These are phyloP conservation scores for Xiphorhynchus erythropygius DNA, from an alignment of 2,797 vertebrate genomes.

Conservation along the genomic window DNA sequence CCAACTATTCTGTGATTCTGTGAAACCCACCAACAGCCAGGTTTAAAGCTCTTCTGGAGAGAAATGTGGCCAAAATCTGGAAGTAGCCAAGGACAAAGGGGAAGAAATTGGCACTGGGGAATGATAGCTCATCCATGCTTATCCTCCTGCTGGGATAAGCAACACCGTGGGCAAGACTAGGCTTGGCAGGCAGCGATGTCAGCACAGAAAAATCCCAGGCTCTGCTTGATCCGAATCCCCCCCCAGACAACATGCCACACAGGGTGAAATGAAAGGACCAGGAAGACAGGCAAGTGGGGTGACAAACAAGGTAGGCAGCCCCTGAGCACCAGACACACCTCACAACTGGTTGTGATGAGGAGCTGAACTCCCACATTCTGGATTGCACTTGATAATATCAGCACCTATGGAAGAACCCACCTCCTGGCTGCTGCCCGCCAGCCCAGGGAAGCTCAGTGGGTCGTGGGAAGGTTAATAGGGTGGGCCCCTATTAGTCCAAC, in stretches of 20 bases:
- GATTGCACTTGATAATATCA: conserved; percentile 58
- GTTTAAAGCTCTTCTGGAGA: neutral
- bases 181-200: neutral
- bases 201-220: neutral
- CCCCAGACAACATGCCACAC: neutral
- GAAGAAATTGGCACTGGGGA: neutral
- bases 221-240: neutral
- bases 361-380: conserved; percentile 30
- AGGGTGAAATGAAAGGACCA: neutral
- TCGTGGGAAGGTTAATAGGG: neutral
- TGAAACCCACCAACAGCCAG: neutral
- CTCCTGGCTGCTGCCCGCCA: conserved; percentile 19
- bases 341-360: neutral
- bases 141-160: neutral
- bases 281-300: neutral
- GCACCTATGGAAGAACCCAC: conserved; percentile 49
- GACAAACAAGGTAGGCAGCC: neutral
- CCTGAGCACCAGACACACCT: conserved; percentile 36
- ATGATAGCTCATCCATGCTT: neutral
- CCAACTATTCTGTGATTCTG: neutral
- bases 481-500: neutral
- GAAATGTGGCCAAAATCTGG: neutral
- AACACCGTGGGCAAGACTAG: neutral
- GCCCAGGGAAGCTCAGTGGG: neutral
- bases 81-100: neutral